Conservation (phyloP, 2,113 vertebrate species). For the Oreochromis tanganicae region DNA sequence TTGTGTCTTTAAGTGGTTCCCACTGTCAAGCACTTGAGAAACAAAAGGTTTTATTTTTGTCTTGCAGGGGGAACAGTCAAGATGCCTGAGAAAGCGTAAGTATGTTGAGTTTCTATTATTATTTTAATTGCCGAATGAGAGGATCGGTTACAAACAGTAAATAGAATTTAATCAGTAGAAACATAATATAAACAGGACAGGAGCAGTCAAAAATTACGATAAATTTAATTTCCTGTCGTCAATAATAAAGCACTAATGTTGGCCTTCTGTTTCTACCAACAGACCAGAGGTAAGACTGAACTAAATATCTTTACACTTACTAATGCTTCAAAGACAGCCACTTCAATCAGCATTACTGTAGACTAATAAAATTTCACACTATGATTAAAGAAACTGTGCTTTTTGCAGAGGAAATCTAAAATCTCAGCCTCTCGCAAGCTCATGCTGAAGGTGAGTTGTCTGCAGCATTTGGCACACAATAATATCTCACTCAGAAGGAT, state of each 20-base stretch:
- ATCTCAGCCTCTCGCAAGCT: conserved; percentile 96
- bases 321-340: not conserved
- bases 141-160: not conserved
- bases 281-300: conserved; percentile 68
- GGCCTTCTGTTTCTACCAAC: not conserved
- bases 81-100: conserved; percentile 74
- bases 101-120: conserved; percentile 36
- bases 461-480: not conserved
- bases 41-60: conserved; percentile 65
- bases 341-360: not conserved
- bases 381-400: not conserved
- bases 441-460: conserved; percentile 80
- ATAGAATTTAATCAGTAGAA: conserved; percentile 11
- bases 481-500: not conserved
- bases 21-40: conserved; percentile 16
- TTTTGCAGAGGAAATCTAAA: conserved; percentile 84
- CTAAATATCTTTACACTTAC: not conserved
- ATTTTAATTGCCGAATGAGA: conserved; percentile 9
- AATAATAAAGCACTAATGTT: not conserved
- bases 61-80: conserved; percentile 62
- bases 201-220: not conserved
- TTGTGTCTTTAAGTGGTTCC: not conserved
- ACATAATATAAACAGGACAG: not conserved
- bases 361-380: not conserved
- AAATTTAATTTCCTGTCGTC: not conserved